Evolutionary conservation across 2,888 invertebrate species (phyloP).

Genomic region (Tanytarsus gracilentus): DNA sequence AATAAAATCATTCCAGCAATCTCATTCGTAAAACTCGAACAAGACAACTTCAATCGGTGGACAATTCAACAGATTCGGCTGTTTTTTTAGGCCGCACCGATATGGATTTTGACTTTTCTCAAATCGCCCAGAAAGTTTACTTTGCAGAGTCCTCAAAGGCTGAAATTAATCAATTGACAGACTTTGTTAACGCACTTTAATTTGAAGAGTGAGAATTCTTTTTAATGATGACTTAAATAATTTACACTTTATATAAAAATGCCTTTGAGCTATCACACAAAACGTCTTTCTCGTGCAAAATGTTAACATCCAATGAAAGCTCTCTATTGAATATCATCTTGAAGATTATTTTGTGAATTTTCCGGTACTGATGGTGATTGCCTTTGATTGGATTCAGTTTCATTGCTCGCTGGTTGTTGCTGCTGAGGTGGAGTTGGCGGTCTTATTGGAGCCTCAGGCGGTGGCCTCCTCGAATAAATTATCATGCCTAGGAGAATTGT

Average conservation of each 20-base stretch:
- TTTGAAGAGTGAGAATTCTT: background rate
- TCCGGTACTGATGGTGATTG: background rate
- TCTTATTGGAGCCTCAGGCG: background rate
- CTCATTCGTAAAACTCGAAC: slow-evolving; percentile 76
- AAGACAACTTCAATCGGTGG: slow-evolving; percentile 68
- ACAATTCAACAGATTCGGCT: slow-evolving; percentile 48
- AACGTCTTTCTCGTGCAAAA: background rate
- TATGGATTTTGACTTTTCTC: slow-evolving; percentile 75
- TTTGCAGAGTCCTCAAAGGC: slow-evolving; percentile 58
- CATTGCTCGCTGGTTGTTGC: background rate
- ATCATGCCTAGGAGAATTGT: slow-evolving; percentile 74
- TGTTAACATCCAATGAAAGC: background rate
- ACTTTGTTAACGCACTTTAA: slow-evolving; percentile 12
- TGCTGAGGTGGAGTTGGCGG: background rate
- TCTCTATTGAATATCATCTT: background rate
- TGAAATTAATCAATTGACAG: slow-evolving; percentile 51
- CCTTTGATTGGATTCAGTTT: background rate
- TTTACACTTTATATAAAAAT: slow-evolving; percentile 1
- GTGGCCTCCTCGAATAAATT: slow-evolving; percentile 65
- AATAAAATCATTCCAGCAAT: slow-evolving; percentile 51
- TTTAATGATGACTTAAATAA: slow-evolving; percentile 1
- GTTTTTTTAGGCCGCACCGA: slow-evolving; percentile 63
- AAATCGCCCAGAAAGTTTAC: slow-evolving; percentile 59
- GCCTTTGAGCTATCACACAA: slow-evolving; percentile 26
- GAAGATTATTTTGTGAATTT: background rate